Evolutionary conservation across 1,140 invertebrate genomes (phyloP), one percentile per base, ranked within the genome.

Genomic region (Papilio aristodemus): DNA sequence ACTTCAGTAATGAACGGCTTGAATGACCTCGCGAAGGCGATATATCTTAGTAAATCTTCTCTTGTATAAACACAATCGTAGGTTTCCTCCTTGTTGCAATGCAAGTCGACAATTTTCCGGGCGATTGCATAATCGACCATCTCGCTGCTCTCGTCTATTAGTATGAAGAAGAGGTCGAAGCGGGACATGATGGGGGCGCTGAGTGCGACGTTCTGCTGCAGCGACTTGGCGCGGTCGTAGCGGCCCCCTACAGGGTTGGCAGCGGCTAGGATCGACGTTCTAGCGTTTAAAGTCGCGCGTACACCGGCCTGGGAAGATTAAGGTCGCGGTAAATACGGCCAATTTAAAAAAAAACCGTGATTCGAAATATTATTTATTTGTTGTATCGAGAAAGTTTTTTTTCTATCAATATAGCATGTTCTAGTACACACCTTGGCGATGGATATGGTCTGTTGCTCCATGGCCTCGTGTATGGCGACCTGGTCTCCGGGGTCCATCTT

Each of bases 361-460:
- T n/a, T n/a, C n/a, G n/a, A n/a, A n/a, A n/a, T n/a, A n/a, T n/a
- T n/a, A n/a, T n/a, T n/a, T n/a, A n/a, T n/a, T n/a, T n/a, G n/a
- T n/a, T n/a, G n/a, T n/a, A n/a, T n/a, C n/a, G n/a, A n/a, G n/a
- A n/a, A n/a, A n/a, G n/a, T n/a, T n/a, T n/a, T n/a, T n/a, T n/a
- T n/a, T n/a, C n/a, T n/a, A n/a, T n/a, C n/a, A n/a, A n/a, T n/a
- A n/a, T n/a, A n/a, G n/a, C n/a, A n/a, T n/a, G n/a, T n/a, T n/a
- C n/a, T n/a, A n/a, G 92, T 99, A 99, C 0, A 99, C 81, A 95
- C 94, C 92, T 99, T 99, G 0, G 99, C 98, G 64, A 99, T 95
- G 0, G 98, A 99, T 83, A 99, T 99, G 0, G 99, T 99, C 91
- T 99, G 99, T 85, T 99, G 99, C 94, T 99, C 99, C 99, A 99